Conservation (phyloP, 2,797 vertebrate genomes). For the Chromobotia macracanthus region DNA sequence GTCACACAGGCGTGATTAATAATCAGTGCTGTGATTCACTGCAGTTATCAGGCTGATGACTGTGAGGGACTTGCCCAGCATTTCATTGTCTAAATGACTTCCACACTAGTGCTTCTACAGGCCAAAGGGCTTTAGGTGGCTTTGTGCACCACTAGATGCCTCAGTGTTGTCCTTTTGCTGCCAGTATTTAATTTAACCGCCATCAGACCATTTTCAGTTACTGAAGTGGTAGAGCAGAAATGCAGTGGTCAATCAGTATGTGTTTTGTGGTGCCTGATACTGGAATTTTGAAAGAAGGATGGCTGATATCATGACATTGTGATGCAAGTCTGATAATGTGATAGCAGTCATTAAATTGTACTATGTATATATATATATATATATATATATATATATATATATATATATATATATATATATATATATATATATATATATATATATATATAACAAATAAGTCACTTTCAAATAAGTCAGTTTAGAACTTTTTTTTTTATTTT, state of each 20-base stretch:
- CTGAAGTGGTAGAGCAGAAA: background rate
- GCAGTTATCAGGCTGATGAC: conserved; percentile 60
- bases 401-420: too few species aligned
- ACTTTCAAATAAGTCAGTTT: too few species aligned
- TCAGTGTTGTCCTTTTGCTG: conserved; percentile 9
- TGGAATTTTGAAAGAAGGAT: background rate
- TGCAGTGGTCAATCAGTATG: background rate
- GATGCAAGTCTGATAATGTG: too few species aligned
- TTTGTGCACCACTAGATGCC: conserved; percentile 21
- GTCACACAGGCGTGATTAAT: conserved; percentile 56
- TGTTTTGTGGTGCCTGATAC: background rate
- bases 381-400: too few species aligned
- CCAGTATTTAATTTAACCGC: conserved; percentile 22
- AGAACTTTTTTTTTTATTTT: too few species aligned
- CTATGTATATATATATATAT: too few species aligned
- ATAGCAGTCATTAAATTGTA: too few species aligned
- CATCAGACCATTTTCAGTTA: conserved; percentile 5
- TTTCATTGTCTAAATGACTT: conserved; percentile 58
- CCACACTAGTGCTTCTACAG: conserved; percentile 45
- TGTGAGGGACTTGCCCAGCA: conserved; percentile 58
- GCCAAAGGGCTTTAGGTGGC: conserved; percentile 32
- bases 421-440: too few species aligned
- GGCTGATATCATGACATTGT: too few species aligned
- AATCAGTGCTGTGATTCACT: conserved; percentile 63
- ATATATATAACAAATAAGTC: too few species aligned